These are phyloP conservation scores for Norana najaformis DNA, from an alignment of 2,888 invertebrate genomes.

Conservation along the genomic window DNA sequence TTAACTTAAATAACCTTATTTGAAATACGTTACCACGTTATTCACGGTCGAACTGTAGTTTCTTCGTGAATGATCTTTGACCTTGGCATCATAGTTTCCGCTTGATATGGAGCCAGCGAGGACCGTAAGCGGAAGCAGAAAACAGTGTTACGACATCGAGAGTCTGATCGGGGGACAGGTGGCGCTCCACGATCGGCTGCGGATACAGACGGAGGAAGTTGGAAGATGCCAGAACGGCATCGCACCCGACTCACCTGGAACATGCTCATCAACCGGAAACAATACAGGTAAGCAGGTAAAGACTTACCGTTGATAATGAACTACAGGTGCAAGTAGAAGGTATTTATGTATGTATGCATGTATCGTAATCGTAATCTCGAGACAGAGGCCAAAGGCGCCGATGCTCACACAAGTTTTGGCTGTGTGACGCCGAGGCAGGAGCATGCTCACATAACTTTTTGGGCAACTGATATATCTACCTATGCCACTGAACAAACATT, in stretches of 20 bases:
- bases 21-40: no score
- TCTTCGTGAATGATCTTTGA: background rate
- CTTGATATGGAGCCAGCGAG: constrained; percentile 5
- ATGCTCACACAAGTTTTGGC: no score
- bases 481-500: no score
- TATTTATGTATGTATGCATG: no score
- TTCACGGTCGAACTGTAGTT: background rate
- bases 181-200: no score
- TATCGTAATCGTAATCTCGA: no score
- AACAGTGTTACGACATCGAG: constrained; percentile 25
- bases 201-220: background rate
- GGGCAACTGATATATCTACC: no score
- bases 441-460: no score
- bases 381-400: no score
- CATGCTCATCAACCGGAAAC: background rate
- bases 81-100: background rate
- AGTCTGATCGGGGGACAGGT: background rate
- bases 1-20: no score
- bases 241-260: background rate
- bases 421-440: no score
- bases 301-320: background rate
- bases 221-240: background rate
- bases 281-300: background rate
- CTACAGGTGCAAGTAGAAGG: background rate
- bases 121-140: background rate